phyloP scores from a whole-genome alignment of 1,140 invertebrate species.

The Nasonia giraulti region DNA sequence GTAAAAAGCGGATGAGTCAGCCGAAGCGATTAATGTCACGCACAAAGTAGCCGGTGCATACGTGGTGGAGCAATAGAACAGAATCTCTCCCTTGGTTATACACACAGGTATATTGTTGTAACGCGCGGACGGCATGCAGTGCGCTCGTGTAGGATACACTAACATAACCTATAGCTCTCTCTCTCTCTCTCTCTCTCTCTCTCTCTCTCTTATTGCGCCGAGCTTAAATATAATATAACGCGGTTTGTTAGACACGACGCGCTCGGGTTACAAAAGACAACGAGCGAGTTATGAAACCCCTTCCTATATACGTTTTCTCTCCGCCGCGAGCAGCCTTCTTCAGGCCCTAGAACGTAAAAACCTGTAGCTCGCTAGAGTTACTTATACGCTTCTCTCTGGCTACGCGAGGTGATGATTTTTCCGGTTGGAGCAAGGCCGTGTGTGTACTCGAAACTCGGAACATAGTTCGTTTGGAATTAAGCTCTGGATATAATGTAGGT shows the following conservation, averaged over 20 bases:
- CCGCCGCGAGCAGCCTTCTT: constrained; percentile 51
- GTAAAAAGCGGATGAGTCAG: constrained; percentile 5
- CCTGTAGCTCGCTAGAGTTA: not conserved
- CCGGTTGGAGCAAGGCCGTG: not conserved
- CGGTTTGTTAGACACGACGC: constrained; percentile 62
- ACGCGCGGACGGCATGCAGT: not conserved
- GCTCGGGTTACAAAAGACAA: constrained; percentile 61
- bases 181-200: not conserved
- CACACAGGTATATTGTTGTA: not conserved
- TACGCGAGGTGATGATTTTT: not conserved
- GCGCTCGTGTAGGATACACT: not conserved
- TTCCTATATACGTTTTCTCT: constrained; percentile 14
- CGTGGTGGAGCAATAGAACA: not conserved
- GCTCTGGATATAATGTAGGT: not conserved
- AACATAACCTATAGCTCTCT: not conserved
- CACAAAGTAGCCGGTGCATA: not conserved
- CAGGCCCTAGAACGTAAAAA: not conserved
- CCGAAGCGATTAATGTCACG: constrained; percentile 6
- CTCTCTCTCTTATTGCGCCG: constrained; percentile 4
- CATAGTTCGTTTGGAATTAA: not conserved
- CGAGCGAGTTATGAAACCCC: constrained; percentile 58
- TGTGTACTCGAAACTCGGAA: not conserved
- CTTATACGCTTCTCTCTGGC: not conserved
- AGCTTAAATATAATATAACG: constrained; percentile 63
- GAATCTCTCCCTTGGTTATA: not conserved